These are phyloP conservation scores for Troides aeacus DNA, from an alignment of 2,888 invertebrate genomes.

Conservation along the genomic window DNA sequence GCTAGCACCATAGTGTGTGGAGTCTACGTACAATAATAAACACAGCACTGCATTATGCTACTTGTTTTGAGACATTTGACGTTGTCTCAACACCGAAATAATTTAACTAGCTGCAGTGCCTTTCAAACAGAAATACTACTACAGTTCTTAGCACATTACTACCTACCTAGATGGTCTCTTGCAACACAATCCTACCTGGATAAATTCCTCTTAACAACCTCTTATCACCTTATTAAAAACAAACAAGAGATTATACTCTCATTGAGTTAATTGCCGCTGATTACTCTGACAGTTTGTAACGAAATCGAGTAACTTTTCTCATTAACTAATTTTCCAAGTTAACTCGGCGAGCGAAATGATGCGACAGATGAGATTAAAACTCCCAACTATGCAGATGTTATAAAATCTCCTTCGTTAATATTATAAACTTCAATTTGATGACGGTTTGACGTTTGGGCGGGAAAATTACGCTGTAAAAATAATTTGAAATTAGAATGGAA, in stretches of 20 bases:
- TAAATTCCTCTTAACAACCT: too few relatives aligned
- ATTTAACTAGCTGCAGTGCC: too few relatives aligned
- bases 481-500: neutral
- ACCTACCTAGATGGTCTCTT: neutral
- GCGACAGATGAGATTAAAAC: slow-evolving; percentile 31
- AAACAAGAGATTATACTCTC: neutral
- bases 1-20: too few relatives aligned
- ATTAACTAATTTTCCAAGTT: slow-evolving; percentile 46
- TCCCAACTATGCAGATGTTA: slow-evolving; percentile 31
- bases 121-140: too few relatives aligned
- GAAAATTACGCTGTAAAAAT: slow-evolving; percentile 2
- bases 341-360: slow-evolving; percentile 31
- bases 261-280: slow-evolving; percentile 22
- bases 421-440: slow-evolving; percentile 22
- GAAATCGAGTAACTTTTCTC: slow-evolving; percentile 46
- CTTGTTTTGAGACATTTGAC: too few relatives aligned
- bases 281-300: slow-evolving; percentile 27
- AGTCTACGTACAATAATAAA: too few relatives aligned
- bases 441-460: slow-evolving; percentile 18
- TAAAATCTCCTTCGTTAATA: slow-evolving; percentile 27
- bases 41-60: too few relatives aligned
- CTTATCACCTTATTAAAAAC: neutral
- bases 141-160: neutral
- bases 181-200: too few relatives aligned
- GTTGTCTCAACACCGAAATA: too few relatives aligned